Base-by-base conservation (phyloP, 2,888 invertebrate species). In the Quadroppia sp. region DNA sequence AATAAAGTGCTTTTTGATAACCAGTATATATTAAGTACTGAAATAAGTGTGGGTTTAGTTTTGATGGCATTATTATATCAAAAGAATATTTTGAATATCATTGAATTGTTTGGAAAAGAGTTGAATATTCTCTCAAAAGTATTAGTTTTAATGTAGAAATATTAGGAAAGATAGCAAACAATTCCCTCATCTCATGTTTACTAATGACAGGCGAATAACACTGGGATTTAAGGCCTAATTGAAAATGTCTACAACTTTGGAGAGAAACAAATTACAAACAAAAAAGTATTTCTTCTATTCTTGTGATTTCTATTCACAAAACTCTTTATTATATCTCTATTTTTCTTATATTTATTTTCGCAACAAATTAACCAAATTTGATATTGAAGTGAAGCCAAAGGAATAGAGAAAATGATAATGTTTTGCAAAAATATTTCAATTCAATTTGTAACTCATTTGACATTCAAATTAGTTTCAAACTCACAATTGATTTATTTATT, bases 81-180 rank as follows among this genome's bases (percentile, higher is more conserved):
- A 17, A 3, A 56, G 15, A 13, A 25, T 56, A n/a, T 17, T 40
- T 3, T 50, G 50, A 50, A 45, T 45, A 45, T 53, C 25, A 53
- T 53, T 28, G 53, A 20, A 53, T 2, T 45, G 45, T 45, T 45
- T 45, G 45, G 11, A 17, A 45, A 45, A 45, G 2, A 45, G 45
- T 15, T 11, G 20, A 20, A 23, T 20, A 2, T 59, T 59, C 4
- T 59, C 15, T 64, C n/a, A 4, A 2, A 2, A 7, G 36, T 20
- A 64, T 64, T 64, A 64, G 64, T 64, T 36, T 36, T 64, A 64
- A 32, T 64, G 40, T 64, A 64, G 40, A 64, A 59, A 64, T 36
- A 64, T 64, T 17, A 64, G 30, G 30, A 64, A 64, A 20, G 64
- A 64, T 64, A 36, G 36, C 17, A 64, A 36, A 64, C 64, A 64